Evolutionary conservation across 2,888 invertebrate species (phyloP).

Genomic region (Erpobdella octoculata): DNA sequence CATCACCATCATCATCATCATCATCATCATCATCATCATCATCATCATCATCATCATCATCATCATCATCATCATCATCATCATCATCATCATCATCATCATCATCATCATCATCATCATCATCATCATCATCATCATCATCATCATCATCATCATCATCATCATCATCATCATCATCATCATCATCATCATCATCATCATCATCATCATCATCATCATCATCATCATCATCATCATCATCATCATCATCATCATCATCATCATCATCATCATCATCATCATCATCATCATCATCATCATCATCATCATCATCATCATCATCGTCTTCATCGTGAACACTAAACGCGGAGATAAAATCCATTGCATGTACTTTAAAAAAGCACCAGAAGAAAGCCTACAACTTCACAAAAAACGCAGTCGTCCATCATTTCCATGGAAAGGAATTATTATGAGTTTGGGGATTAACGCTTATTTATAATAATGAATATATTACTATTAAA

Average conservation of each 20-base stretch:
- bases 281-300: neutral
- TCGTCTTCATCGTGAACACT: too few species aligned
- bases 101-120: neutral
- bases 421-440: too few species aligned
- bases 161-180: neutral
- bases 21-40: neutral
- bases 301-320: neutral
- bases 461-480: too few species aligned
- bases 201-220: neutral
- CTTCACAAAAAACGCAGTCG: too few species aligned
- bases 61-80: neutral
- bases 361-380: too few species aligned
- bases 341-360: too few species aligned
- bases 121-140: neutral
- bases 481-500: too few species aligned
- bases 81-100: neutral
- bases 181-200: neutral
- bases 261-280: neutral
- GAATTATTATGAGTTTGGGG: too few species aligned
- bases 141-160: slow-evolving; percentile 1
- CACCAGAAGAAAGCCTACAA: too few species aligned
- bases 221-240: neutral
- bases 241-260: slow-evolving; percentile 1
- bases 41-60: neutral
- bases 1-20: slow-evolving; percentile 1